Conservation (phyloP, 2,113 vertebrate species). For the Rana temporaria region DNA sequence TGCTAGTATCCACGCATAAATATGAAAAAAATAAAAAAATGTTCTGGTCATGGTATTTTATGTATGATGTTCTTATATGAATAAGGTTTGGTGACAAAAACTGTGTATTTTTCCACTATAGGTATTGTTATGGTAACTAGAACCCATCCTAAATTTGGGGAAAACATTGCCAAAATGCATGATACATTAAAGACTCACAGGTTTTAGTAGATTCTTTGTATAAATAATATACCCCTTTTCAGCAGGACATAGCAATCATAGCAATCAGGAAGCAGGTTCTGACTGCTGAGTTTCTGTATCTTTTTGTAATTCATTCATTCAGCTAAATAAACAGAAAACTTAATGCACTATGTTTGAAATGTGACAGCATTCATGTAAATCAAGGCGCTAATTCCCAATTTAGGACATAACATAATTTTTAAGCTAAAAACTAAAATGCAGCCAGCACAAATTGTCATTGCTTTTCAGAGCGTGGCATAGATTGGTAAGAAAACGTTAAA, state of each 20-base stretch:
- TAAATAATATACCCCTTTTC: not conserved
- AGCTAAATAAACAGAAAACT: slow-evolving; percentile 8
- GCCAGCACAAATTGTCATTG: not conserved
- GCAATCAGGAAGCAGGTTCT: not conserved
- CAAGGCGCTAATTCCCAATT: slow-evolving; percentile 21
- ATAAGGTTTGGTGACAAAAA: not conserved
- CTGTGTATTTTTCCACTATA: no score
- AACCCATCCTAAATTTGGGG: not conserved
- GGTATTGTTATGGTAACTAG: not conserved
- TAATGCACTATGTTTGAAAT: not conserved
- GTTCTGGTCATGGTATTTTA: no score
- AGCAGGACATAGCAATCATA: not conserved
- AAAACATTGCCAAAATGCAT: not conserved
- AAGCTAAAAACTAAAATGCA: slow-evolving; percentile 13
- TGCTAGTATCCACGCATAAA: no score
- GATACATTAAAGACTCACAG: not conserved
- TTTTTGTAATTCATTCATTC: not conserved
- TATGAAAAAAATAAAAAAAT: no score
- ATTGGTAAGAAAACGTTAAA: slow-evolving; percentile 45
- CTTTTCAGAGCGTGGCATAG: slow-evolving; percentile 5
- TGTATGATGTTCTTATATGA: no score
- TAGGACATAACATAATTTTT: slow-evolving; percentile 1
- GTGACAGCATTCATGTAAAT: slow-evolving; percentile 30
- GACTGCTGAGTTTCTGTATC: not conserved
- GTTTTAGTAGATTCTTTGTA: not conserved